phyloP scores from a whole-genome alignment of 2,888 invertebrate genomes.

The Agonopterix arenella region DNA sequence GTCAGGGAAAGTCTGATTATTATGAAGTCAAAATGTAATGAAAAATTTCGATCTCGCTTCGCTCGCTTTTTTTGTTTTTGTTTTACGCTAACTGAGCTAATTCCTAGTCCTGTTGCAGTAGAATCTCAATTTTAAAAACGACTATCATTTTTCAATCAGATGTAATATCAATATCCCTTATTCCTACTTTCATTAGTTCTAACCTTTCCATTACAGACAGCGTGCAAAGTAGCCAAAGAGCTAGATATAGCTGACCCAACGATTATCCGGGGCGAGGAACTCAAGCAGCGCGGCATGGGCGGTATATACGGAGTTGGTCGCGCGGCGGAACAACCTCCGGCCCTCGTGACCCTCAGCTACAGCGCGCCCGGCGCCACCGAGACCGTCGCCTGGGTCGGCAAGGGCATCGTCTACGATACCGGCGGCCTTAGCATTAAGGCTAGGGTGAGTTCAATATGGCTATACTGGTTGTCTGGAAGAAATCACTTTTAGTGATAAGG shows the following conservation, averaged over 20 bases:
- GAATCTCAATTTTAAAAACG: no score
- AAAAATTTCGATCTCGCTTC: no score
- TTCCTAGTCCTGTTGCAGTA: no score
- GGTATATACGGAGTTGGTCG: conserved; percentile 91
- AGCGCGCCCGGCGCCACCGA: conserved; percentile 73
- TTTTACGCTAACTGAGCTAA: no score
- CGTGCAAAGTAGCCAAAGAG: conserved; percentile 78
- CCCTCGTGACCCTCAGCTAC: conserved; percentile 82
- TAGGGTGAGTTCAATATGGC: conserved; percentile 73
- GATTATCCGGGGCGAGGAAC: conserved; percentile 87
- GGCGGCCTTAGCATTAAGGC: conserved; percentile 95
- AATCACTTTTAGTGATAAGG: no score
- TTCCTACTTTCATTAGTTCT: no score
- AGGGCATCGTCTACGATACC: conserved; percentile 96
- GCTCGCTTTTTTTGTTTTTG: no score
- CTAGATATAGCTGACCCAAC: conserved; percentile 80
- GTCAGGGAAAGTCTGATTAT: no score
- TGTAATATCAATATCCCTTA: no score
- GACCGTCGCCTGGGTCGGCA: conserved; percentile 92
- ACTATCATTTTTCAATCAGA: no score
- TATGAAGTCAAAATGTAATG: no score
- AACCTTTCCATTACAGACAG: conserved; percentile 72
- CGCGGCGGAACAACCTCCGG: conserved; percentile 70
- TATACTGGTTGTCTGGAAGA: no score
- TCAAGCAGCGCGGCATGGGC: conserved; percentile 86